Conservation (phyloP, 2,888 invertebrate species). For the Crocallis elinguaria region DNA sequence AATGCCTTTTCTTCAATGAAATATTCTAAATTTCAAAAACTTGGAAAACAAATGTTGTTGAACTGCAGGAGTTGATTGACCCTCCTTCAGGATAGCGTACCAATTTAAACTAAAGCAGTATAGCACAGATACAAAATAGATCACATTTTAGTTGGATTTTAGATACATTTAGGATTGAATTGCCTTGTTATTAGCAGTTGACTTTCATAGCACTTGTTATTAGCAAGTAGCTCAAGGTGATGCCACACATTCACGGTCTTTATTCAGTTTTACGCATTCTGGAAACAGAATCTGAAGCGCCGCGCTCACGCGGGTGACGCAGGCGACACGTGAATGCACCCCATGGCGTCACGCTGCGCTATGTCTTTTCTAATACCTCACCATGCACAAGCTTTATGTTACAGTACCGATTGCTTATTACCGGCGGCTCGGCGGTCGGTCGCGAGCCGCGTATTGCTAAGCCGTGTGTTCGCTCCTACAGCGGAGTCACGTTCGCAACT, state of each 20-base stretch:
- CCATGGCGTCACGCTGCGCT: conserved; percentile 29
- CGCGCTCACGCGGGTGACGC: not conserved
- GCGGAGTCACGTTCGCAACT: conserved; percentile 11
- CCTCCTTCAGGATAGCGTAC: no score
- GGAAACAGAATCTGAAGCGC: not conserved
- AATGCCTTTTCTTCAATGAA: no score
- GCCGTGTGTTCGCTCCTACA: conserved; percentile 15
- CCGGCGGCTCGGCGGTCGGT: conserved; percentile 22
- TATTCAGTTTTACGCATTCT: not conserved
- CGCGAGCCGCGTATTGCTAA: conserved; percentile 13
- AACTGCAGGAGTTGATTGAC: no score
- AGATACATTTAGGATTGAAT: not conserved
- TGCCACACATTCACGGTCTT: conserved; percentile 23
- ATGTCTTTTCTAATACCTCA: conserved; percentile 17
- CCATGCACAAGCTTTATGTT: conserved; percentile 35
- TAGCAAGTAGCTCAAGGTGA: conserved; percentile 29
- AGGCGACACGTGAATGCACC: not conserved
- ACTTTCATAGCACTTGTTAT: conserved; percentile 15
- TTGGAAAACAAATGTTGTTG: no score
- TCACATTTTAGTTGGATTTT: not conserved
- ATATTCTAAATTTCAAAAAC: no score
- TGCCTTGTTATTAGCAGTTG: conserved; percentile 18
- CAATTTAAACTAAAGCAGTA: no score
- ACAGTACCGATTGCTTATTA: conserved; percentile 34
- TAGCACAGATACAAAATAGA: not conserved